A percentile compares a stretch with the other conserved stretches of the same genome.
These are phyloP conservation scores for Chiloscyllium punctatum DNA, from an alignment of 2,797 vertebrate species.

Conservation along the genomic window DNA sequence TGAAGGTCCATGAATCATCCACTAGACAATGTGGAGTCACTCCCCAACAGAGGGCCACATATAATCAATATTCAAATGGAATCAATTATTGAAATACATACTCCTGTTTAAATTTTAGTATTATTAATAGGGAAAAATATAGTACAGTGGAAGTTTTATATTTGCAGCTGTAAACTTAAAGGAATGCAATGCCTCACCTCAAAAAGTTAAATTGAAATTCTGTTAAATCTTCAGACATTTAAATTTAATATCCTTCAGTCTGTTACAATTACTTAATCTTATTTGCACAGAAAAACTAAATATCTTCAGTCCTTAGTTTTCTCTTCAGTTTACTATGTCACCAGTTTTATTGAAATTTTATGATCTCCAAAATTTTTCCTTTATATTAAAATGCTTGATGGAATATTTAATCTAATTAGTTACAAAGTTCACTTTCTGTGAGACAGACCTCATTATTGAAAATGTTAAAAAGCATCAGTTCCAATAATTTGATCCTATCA, in stretches of 20 bases:
- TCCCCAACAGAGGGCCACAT: neutral
- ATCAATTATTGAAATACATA: neutral
- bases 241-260: neutral
- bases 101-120: neutral
- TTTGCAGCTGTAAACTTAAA: neutral
- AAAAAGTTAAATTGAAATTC: neutral
- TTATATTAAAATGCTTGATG: neutral
- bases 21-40: neutral
- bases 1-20: neutral
- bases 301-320: neutral
- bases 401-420: neutral
- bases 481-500: slow-evolving; percentile 2
- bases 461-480: neutral
- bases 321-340: neutral
- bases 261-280: neutral
- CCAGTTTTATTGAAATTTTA: neutral
- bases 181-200: neutral
- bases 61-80: neutral
- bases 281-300: neutral
- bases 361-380: neutral
- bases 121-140: neutral
- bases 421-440: neutral
- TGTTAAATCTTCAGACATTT: neutral
- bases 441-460: neutral
- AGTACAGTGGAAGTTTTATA: neutral